Evolutionary conservation across 2,888 invertebrate genomes (phyloP), one percentile per base, ranked within the genome.

Genomic region (Oegoconia quadripuncta): DNA sequence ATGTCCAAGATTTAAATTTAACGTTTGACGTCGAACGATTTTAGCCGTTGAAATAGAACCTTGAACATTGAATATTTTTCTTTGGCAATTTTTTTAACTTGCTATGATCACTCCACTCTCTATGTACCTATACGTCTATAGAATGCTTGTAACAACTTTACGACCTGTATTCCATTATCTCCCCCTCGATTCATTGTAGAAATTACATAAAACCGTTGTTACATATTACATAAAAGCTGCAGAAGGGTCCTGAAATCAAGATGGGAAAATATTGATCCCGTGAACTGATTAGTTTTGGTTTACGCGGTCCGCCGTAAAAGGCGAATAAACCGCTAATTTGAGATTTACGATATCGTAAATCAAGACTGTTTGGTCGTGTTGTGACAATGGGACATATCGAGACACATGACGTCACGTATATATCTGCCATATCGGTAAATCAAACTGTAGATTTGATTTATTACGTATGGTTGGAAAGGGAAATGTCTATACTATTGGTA

Each of bases 301-400:
- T 70, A 61, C 64, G 64, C 55, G 62, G 59, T 50, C 43, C 41
- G 48, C 59, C 60, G 62, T 81, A 79, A 80, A 78, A 67, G 46
- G 46, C 50, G 44, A 62, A 55, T 71, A 60, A 67, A 64, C 57
- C 58, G 59, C 79, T 77, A 78, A 80, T 80, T 75, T 67, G 62
- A 69, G 68, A 80, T 81, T 81, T 82, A 82, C 64, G 74, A 63
- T 56, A 53, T 52, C 60, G 59, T 80, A 79, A 77, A 80, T 80
- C 67, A 72, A 52, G 55, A 56, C 53, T 72, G 72, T 74, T 75
- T 72, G 62, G 55, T 44, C 40, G 49, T 64, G 63, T 69, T 72
- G 70, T 65, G 65, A 69, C 66, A 64, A 62, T 48, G 52, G 35
- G 44, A 45, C n/a, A n/a, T n/a, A n/a, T n/a, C n/a, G n/a, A n/a